phyloP scores from a whole-genome alignment of 2,888 invertebrate species.

The Dryocosmus kuriphilus region DNA sequence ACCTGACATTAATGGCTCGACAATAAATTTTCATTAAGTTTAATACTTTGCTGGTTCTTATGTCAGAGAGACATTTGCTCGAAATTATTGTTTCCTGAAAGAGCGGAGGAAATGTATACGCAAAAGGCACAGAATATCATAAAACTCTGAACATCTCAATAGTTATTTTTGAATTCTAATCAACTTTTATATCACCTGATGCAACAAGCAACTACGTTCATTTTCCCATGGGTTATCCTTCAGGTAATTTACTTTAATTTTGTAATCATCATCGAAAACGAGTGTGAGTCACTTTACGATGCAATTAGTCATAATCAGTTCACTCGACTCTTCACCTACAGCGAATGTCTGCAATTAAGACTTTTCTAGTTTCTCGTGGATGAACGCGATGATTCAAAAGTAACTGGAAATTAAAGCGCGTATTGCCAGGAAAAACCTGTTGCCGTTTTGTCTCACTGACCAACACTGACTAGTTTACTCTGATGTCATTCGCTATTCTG shows the following conservation, averaged over 20 bases:
- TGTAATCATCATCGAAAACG: background rate
- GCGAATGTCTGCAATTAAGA: background rate
- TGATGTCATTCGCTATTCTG: conserved; percentile 69
- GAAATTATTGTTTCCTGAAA: background rate
- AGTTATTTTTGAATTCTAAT: background rate
- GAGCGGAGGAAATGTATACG: background rate
- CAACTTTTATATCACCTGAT: background rate
- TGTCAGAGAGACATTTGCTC: background rate
- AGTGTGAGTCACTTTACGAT: background rate
- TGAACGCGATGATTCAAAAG: conserved; percentile 11
- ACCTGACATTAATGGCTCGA: conserved; percentile 11
- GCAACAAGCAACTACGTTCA: conserved; percentile 11
- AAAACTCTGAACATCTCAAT: background rate
- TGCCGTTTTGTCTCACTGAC: conserved; percentile 45
- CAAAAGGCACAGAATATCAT: background rate
- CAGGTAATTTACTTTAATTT: background rate
- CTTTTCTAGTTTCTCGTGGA: background rate
- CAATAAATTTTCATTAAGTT: conserved; percentile 18
- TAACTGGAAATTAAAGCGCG: background rate
- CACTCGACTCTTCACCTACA: background rate
- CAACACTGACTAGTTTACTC: conserved; percentile 39
- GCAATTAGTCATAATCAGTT: background rate
- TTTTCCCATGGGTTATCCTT: background rate
- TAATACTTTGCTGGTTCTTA: conserved; percentile 3
- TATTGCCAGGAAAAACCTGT: conserved; percentile 45